phyloP scores from a whole-genome alignment of 35 echinoderm and acorn worm species.

The Strongylocentrotus purpuratus region DNA sequence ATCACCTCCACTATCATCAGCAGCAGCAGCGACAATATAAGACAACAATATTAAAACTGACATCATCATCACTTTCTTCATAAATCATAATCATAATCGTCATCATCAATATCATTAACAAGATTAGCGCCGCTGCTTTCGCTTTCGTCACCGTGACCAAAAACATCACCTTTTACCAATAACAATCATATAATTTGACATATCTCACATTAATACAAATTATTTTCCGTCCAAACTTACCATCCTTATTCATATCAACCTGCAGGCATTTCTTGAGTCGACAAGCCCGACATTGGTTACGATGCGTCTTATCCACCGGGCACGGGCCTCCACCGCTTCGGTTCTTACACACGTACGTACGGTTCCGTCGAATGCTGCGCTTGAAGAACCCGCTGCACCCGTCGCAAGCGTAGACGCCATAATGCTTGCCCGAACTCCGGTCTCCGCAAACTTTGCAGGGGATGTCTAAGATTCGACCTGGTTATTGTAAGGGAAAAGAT shows the following conservation, averaged over 20 bases:
- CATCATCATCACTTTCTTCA: not conserved
- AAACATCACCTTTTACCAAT: no score
- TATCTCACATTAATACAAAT: not conserved
- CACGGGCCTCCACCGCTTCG: conserved; percentile 66
- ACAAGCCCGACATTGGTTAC: conserved; percentile 97
- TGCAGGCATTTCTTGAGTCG: conserved; percentile 95
- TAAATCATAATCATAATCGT: not conserved
- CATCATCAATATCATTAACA: not conserved
- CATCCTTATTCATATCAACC: conserved; percentile 98
- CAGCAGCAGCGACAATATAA: not conserved
- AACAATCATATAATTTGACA: no score
- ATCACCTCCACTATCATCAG: not conserved
- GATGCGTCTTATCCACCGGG: conserved; percentile 95
- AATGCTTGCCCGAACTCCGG: conserved; percentile 96
- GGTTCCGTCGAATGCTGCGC: conserved; percentile 84
- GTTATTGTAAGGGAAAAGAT: not conserved
- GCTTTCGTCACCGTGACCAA: not conserved
- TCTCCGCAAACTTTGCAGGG: conserved; percentile 96
- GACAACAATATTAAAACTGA: not conserved
- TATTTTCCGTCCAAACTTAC: conserved; percentile 49
- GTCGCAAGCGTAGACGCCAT: conserved; percentile 98
- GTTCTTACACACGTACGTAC: conserved; percentile 90
- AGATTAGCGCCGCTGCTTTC: not conserved
- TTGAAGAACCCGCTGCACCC: conserved; percentile 99
- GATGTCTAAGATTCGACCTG: conserved; percentile 89